Evolutionary conservation across 1,140 invertebrate genomes (phyloP).

Genomic region (Euwallacea similis): DNA sequence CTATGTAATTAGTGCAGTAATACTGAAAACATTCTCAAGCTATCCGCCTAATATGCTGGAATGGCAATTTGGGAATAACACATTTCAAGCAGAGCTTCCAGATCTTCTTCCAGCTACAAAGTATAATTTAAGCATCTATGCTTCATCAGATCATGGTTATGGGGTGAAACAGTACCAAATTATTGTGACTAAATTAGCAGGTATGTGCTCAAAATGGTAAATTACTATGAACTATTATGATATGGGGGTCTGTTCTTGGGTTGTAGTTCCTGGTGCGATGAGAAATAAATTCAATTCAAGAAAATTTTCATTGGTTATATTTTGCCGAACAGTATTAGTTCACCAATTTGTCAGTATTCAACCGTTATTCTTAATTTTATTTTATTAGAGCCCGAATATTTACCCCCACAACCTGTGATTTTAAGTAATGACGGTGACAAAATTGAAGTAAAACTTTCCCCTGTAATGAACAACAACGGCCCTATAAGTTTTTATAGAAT

Average conservation of each 20-base stretch:
- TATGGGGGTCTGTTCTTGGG: too few species aligned
- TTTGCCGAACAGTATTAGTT: neutral
- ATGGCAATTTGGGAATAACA: slow-evolving; percentile 48
- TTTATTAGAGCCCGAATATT: slow-evolving; percentile 62
- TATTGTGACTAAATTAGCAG: slow-evolving; percentile 47
- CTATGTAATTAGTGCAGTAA: slow-evolving; percentile 46
- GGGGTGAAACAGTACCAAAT: slow-evolving; percentile 41
- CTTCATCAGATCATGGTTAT: slow-evolving; percentile 38
- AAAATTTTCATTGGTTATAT: neutral
- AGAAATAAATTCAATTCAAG: neutral
- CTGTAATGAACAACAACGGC: slow-evolving; percentile 71
- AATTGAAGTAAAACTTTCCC: slow-evolving; percentile 64
- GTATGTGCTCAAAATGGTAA: slow-evolving; percentile 31
- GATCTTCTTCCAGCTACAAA: slow-evolving; percentile 46
- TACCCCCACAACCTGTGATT: slow-evolving; percentile 65
- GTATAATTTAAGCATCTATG: slow-evolving; percentile 48
- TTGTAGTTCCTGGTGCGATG: too few species aligned
- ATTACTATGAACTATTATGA: slow-evolving; percentile 7
- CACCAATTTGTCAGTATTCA: neutral
- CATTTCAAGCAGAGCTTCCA: slow-evolving; percentile 43
- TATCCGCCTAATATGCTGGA: slow-evolving; percentile 34
- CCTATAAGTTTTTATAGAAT: slow-evolving; percentile 72
- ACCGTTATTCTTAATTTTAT: neutral
- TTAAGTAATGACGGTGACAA: slow-evolving; percentile 59
- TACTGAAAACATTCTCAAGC: slow-evolving; percentile 46